Base-by-base conservation (phyloP, 2,113 vertebrate species). In the Chloropsis cyanopogon region DNA sequence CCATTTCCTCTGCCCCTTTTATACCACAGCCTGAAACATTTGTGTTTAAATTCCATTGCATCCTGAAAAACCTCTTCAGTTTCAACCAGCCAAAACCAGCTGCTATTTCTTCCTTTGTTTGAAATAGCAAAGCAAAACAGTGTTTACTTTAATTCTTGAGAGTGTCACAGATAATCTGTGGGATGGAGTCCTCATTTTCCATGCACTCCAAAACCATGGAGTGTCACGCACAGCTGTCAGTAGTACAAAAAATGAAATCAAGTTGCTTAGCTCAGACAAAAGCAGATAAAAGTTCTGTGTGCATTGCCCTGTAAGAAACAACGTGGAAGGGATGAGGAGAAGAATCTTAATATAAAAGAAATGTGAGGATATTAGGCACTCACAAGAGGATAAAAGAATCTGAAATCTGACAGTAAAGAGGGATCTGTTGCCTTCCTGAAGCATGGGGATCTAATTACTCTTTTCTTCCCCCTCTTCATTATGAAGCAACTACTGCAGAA, bases 331-430 rank as follows among this genome's bases (percentile, higher is more conserved):
- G 77, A 84, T 41, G 46, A 88, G 42, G 76, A 81, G 73, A 82
- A 85, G 56, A 77, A 82, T 85, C 83, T 80, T 78, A 82, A 56
- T 66, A 72, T 59, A 54, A 73, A 77, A 87, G 91, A 95, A 95
- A 94, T 66, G 61, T 89, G 63, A 94, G 68, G 88, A 87, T 94
- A 82, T 93, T 33, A 76, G 95, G 61, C 53, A 87, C 88, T 88
- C 96, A 93, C 86, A 66, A n/a, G 95, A 95, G 96, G 91, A 93
- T 95, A 95, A 92, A 97, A 88, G 83, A 95, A 96, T 92, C 86
- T 95, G 92, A 86, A 93, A 90, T 81, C 92, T 94, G 91, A 83
- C 92, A 91, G 86, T 86, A 92, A 93, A 93, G 96, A 94, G 84
- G 73, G 83, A 95, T 96, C 81, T 96, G 54, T 82, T 95, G 92